phyloP scores from a whole-genome alignment of 2,888 invertebrate species.

The Eretmocerus hayati region DNA sequence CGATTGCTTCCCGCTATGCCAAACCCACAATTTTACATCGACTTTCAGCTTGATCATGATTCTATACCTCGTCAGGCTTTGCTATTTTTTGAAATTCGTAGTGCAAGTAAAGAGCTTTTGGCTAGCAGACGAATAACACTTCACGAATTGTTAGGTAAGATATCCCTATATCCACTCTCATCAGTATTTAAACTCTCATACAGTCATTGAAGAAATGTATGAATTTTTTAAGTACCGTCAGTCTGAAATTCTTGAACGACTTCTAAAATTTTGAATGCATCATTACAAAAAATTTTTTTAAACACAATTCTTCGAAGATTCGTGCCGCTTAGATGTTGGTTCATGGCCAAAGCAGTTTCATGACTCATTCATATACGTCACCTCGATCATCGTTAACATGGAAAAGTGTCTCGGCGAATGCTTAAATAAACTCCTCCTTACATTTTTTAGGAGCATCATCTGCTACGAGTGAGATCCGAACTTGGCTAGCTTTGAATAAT shows the following conservation, averaged over 20 bases:
- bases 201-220: too few relatives aligned
- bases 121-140: slow-evolving; percentile 46
- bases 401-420: too few relatives aligned
- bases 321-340: too few relatives aligned
- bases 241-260: too few relatives aligned
- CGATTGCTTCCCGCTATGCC: slow-evolving; percentile 45
- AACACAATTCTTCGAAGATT: too few relatives aligned
- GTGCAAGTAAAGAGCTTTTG: slow-evolving; percentile 47
- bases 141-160: slow-evolving; percentile 46
- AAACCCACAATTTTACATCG: slow-evolving; percentile 46
- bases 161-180: background rate
- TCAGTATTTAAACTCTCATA: background rate
- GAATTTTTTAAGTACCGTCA: too few relatives aligned
- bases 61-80: slow-evolving; percentile 46
- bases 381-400: too few relatives aligned
- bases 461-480: slow-evolving; percentile 41
- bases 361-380: too few relatives aligned
- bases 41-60: slow-evolving; percentile 46
- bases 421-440: background rate
- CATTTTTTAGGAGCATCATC: slow-evolving; percentile 33
- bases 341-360: too few relatives aligned
- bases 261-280: too few relatives aligned
- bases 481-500: slow-evolving; percentile 44
- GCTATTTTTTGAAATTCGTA: slow-evolving; percentile 48
- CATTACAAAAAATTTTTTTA: too few relatives aligned